Evolutionary conservation across 2,797 vertebrate species (phyloP).

Genomic region (Forpus xanthops): DNA sequence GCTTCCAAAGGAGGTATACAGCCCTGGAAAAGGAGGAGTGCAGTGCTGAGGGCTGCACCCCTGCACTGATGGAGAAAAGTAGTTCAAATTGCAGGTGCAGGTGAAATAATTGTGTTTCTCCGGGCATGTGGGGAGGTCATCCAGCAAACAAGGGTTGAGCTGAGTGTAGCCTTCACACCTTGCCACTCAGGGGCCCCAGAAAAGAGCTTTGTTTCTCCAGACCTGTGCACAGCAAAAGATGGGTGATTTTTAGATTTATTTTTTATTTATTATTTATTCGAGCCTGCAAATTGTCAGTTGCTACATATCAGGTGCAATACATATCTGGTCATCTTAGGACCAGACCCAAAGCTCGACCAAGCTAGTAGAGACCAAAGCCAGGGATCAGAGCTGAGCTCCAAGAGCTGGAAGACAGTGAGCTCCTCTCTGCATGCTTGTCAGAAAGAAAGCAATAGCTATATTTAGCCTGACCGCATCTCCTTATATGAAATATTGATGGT

Average conservation of each 20-base stretch:
- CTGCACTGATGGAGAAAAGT: not conserved
- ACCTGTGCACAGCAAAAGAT: not conserved
- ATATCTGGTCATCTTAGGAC: accelerated
- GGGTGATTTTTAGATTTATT: not conserved
- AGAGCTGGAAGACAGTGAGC: accelerated
- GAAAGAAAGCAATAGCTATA: not conserved
- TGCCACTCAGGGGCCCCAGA: not conserved
- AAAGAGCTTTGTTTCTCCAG: not conserved
- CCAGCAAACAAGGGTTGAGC: too few relatives aligned
- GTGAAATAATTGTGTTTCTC: not conserved
- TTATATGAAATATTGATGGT: not conserved
- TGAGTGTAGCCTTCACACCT: not conserved
- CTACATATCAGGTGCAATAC: not conserved
- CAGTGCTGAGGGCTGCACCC: not conserved
- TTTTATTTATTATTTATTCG: not conserved
- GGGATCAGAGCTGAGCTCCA: not conserved
- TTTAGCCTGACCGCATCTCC: not conserved
- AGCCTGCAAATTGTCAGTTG: not conserved
- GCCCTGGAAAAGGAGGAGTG: not conserved
- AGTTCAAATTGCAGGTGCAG: not conserved
- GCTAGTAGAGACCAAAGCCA: accelerated
- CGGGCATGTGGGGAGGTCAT: accelerated
- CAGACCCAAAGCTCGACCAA: not conserved
- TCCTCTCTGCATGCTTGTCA: accelerated
- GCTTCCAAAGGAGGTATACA: not conserved